Percentiles rank a stretch among this genome's conserved stretches.
These are phyloP conservation scores for Papilio protenor DNA, from an alignment of 2,888 invertebrate species.

Conservation along the genomic window DNA sequence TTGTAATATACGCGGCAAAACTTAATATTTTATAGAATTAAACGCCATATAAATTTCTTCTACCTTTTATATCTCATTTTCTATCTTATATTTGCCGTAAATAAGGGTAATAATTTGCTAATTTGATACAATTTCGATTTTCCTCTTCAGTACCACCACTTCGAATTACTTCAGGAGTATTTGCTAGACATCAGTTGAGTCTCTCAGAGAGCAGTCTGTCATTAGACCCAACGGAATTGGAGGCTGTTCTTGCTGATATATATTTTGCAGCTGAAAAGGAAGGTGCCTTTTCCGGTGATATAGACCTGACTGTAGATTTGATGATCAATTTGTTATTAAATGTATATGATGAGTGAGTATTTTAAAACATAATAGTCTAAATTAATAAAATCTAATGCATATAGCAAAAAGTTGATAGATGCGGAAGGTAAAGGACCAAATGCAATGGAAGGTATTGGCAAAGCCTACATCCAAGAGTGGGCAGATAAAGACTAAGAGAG, in stretches of 20 bases:
- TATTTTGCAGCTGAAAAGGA: constrained; percentile 89
- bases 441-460: too few relatives aligned
- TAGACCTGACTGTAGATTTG: constrained; percentile 86
- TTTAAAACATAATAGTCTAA: not conserved
- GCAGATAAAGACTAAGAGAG: too few relatives aligned
- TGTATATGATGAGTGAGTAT: constrained; percentile 87
- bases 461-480: too few relatives aligned
- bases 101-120: not conserved
- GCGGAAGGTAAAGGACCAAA: too few relatives aligned
- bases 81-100: not conserved
- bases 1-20: not conserved
- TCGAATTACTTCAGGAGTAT: constrained; percentile 87
- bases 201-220: constrained; percentile 87
- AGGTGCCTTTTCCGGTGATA: constrained; percentile 84
- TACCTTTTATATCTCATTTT: not conserved
- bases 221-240: constrained; percentile 87
- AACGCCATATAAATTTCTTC: not conserved
- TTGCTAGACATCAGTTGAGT: constrained; percentile 88
- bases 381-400: not conserved
- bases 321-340: constrained; percentile 87
- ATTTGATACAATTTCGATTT: not conserved
- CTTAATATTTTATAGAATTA: not conserved
- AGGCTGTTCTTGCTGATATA: constrained; percentile 89
- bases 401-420: too few relatives aligned
- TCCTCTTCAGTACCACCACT: constrained; percentile 72